These are phyloP conservation scores for Sebastes matsubarae DNA, from an alignment of 2,797 vertebrate genomes.

Conservation along the genomic window DNA sequence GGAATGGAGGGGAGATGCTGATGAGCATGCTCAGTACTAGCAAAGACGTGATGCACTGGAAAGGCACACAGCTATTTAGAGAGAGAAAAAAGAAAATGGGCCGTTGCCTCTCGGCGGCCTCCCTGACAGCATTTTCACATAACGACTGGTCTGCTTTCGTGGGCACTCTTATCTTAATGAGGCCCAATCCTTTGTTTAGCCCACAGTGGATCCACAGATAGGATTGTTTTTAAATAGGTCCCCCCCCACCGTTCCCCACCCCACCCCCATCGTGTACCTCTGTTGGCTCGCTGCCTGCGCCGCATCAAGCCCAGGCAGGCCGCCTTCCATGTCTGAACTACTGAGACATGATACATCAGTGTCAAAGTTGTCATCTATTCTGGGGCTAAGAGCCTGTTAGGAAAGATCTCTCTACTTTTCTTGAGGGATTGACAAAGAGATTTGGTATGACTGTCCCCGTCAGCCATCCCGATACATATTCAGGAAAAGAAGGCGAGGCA, in stretches of 20 bases:
- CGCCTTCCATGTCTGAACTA: conserved; percentile 37
- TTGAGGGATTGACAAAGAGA: conserved; percentile 41
- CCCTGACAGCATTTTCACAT: conserved; percentile 48
- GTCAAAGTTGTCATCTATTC: conserved; percentile 63
- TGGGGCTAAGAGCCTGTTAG: conserved; percentile 34
- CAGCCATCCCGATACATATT: conserved; percentile 34
- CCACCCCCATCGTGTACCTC: conserved; percentile 19
- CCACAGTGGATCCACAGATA: conserved; percentile 71
- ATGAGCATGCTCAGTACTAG: conserved; percentile 47
- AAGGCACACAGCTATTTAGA: conserved; percentile 43
- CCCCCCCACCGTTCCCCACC: background rate
- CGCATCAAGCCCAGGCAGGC: conserved; percentile 34
- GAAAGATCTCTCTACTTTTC: conserved; percentile 22
- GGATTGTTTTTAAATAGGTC: conserved; percentile 70
- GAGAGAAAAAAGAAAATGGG: conserved; percentile 46
- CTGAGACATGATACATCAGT: conserved; percentile 59
- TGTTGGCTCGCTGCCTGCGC: conserved; percentile 40
- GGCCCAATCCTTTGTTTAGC: conserved; percentile 72
- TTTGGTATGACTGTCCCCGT: conserved; percentile 36
- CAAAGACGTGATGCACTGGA: conserved; percentile 32
- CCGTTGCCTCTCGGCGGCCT: conserved; percentile 62
- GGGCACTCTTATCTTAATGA: conserved; percentile 71
- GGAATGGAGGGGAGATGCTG: conserved; percentile 15
- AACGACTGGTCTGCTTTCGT: conserved; percentile 60
- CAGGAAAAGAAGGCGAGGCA: conserved; percentile 7